Base-by-base conservation (phyloP, 64 coral and sea anemone species). In the Actinia tenebrosa region DNA sequence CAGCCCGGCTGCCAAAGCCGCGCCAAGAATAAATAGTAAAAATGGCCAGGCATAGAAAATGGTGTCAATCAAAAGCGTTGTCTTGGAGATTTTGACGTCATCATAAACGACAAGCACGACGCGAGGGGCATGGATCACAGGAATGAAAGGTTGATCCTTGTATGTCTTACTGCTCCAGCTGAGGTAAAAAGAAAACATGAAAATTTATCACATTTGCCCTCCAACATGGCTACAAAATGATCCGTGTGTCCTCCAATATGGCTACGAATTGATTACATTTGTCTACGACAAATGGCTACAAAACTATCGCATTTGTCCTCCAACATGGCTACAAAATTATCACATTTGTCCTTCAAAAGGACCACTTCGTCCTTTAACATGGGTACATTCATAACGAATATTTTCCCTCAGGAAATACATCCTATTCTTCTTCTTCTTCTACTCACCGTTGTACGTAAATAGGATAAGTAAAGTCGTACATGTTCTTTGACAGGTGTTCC, bases 401-500 rank as follows among this genome's bases (percentile, higher is more conserved):
- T 50, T 0, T 50, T 50, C 7, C 47, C 47, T 50, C 47, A 50
- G 47, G 7, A 50, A 50, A 50, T 50, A 3, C n/a, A 8, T 66
- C 10, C n/a, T n/a, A 22, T n/a, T 66, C 4, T 14, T 25, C 5
- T 19, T 22, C 20, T 9, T n/a, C n/a, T 22, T 8, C 83, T 88
- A 88, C 53, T 64, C 77, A 88, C 64, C 84, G 82, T 18, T 87
- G 82, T 10, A 85, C 69, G 68, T 96, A 96, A 10, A 96, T 89
- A 2, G 94, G 94, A 56, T 89, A 96, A 15, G 91, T 93, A 16
- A 96, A 96, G n/a, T 96, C 94, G n/a, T 93, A 96, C 8, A 46
- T 85, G 52, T 96, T 89, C 75, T 89, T 89, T 15, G 87, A 89
- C 10, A 95, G 91, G 42, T 93, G 84, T 16, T 90, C 71, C 16